Evolutionary conservation across 2,888 invertebrate genomes (phyloP), one percentile per base, ranked within the genome.

Genomic region (Marronus borbonicus): DNA sequence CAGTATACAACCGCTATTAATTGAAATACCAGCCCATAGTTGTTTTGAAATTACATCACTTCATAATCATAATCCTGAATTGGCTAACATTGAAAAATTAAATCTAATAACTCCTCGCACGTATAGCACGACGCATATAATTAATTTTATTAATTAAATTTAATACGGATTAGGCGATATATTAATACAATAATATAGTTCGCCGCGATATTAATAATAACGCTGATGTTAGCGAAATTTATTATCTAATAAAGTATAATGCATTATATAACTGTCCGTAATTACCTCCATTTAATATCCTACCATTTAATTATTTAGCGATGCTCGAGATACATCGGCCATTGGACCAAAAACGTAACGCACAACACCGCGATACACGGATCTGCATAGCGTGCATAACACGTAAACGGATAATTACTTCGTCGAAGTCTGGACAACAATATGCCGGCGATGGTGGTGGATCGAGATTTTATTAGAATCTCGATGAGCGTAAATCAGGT

Each of bases 221-320:
- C 58, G 70, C 55, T 58, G 58, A 70, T 70, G 58, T 70, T 70
- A 55, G 58, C 58, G 28, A 70, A 70, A 58, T 70, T 58, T 70
- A 70, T 70, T 58, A 70, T 70, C 70, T 70, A 70, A 70, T 70
- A 70, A 70, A 70, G 31, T 55, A 55, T 36, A 70, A 70, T 58
- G 58, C 20, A 58, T 58, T 70, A 70, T 70, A 58, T 70, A 58
- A 70, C 70, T 58, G 70, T 70, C 31, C 58, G 36, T 58, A 70
- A 70, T 70, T 70, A 70, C 58, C 70, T 58, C 70, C 55, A 70
- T 70, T 70, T 70, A 58, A 70, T 58, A 70, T 55, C 55, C 70
- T 20, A 58, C 55, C 70, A 70, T 70, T 70, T 39, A 70, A 70
- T 70, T 70, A 70, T 70, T 70, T 58, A 70, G 55, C 55, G n/a